Evolutionary conservation across 2,888 invertebrate species (phyloP).

Genomic region (Lamellibrachia satsuma): DNA sequence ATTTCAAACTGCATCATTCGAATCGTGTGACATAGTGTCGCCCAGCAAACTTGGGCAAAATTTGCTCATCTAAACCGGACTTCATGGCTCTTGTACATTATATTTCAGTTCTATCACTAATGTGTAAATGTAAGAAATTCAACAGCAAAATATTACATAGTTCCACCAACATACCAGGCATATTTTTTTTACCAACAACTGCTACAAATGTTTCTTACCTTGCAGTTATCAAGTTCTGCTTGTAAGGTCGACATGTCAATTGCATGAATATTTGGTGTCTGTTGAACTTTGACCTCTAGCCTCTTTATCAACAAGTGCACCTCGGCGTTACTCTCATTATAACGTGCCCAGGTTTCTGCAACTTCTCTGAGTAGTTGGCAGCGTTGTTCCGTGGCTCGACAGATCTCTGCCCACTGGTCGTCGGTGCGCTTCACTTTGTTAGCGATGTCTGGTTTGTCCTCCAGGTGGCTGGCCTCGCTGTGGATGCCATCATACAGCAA

Average conservation of each 20-base stretch:
- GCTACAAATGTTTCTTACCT: constrained; percentile 46
- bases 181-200: neutral
- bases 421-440: constrained; percentile 51
- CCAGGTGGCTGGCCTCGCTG: constrained; percentile 57
- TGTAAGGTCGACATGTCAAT: neutral
- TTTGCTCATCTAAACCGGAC: no score
- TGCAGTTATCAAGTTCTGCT: constrained; percentile 52
- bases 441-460: constrained; percentile 58
- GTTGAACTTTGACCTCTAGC: constrained; percentile 22
- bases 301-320: constrained; percentile 58
- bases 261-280: neutral
- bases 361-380: constrained; percentile 42
- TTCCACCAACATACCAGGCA: neutral
- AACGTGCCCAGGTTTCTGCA: constrained; percentile 41
- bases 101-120: no score
- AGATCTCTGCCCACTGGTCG: constrained; percentile 52
- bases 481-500: constrained; percentile 59
- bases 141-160: no score
- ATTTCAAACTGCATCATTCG: no score
- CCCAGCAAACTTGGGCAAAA: no score
- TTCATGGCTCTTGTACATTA: no score
- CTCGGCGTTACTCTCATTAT: constrained; percentile 54
- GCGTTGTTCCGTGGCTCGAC: constrained; percentile 53
- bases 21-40: no score
- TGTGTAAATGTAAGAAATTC: no score